A percentile compares a stretch with the other conserved stretches of the same genome.
These are phyloP conservation scores for Myxocyprinus asiaticus DNA, from an alignment of 2,113 vertebrate genomes.

Conservation along the genomic window DNA sequence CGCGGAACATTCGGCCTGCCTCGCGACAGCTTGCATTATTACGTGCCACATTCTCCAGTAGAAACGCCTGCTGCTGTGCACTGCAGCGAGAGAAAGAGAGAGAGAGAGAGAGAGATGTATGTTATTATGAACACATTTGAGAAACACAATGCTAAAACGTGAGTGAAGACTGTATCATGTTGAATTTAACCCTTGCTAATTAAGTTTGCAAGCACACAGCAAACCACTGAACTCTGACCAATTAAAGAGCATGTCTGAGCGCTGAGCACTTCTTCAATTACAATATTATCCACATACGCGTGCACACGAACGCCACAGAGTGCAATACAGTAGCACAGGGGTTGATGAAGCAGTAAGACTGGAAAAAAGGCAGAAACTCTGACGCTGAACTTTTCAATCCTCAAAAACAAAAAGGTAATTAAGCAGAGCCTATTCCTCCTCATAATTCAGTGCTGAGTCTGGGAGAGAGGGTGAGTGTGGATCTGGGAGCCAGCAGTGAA, in stretches of 20 bases:
- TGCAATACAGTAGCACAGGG: neutral
- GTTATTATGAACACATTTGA: conserved; percentile 32
- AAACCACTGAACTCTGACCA: conserved; percentile 24
- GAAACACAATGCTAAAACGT: conserved; percentile 6
- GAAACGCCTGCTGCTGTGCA: conserved; percentile 88
- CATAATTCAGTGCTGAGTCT: conserved; percentile 9
- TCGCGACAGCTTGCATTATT: conserved; percentile 76
- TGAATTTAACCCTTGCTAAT: conserved; percentile 35
- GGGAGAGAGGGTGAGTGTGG: conserved; percentile 19
- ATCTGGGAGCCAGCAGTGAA: conserved; percentile 40
- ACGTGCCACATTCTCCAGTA: conserved; percentile 91
- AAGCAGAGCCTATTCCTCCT: conserved; percentile 23
- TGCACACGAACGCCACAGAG: neutral
- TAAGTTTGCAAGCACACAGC: neutral
- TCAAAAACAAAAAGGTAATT: conserved; percentile 23
- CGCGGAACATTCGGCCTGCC: conserved; percentile 82
- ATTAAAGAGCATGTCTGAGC: conserved; percentile 21
- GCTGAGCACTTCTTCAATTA: conserved; percentile 10
- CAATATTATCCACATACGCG: neutral
- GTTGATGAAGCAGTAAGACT: conserved; percentile 5
- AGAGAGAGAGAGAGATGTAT: conserved; percentile 49
- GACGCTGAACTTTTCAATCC: conserved; percentile 17
- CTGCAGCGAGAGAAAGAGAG: conserved; percentile 67
- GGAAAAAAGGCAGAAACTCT: conserved; percentile 12
- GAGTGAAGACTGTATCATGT: neutral